Evolutionary conservation across 2,113 vertebrate species (phyloP).

Genomic region (Pygathrix nemaeus): DNA sequence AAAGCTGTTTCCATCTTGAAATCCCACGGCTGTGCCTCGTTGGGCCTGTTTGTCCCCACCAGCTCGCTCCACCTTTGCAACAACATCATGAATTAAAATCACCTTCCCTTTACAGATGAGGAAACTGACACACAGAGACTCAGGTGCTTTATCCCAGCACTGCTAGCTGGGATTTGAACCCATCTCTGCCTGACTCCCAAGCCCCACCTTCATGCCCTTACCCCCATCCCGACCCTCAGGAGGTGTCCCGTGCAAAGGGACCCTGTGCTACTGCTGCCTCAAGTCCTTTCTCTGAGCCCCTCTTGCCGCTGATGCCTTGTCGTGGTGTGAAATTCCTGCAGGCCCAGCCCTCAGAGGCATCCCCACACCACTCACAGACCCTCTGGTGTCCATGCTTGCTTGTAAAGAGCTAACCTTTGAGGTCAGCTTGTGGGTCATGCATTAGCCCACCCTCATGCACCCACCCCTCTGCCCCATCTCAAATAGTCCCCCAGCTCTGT

Average conservation of each 20-base stretch:
- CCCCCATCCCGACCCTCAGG: not conserved
- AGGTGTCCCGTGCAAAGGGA: not conserved
- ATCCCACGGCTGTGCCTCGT: not conserved
- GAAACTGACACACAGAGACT: not conserved
- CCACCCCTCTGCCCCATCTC: not conserved
- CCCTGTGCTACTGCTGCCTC: rapidly evolving
- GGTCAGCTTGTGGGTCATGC: not conserved
- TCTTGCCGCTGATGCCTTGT: not conserved
- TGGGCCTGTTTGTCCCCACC: rapidly evolving
- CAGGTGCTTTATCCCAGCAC: not conserved
- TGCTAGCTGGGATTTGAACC: not conserved
- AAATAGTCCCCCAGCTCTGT: not conserved
- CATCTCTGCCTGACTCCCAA: not conserved
- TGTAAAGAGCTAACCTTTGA: not conserved
- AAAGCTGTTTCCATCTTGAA: not conserved
- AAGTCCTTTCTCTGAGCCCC: not conserved
- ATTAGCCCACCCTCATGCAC: not conserved
- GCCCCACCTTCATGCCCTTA: not conserved
- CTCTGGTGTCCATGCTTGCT: not conserved
- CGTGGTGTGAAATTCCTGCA: not conserved
- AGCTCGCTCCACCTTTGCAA: not conserved
- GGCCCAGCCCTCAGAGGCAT: not conserved
- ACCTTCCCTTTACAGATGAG: not conserved
- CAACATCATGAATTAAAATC: not conserved
- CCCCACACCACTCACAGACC: not conserved